phyloP scores from a whole-genome alignment of 2,888 invertebrate species.

The Trissonchulus latispiculum region DNA sequence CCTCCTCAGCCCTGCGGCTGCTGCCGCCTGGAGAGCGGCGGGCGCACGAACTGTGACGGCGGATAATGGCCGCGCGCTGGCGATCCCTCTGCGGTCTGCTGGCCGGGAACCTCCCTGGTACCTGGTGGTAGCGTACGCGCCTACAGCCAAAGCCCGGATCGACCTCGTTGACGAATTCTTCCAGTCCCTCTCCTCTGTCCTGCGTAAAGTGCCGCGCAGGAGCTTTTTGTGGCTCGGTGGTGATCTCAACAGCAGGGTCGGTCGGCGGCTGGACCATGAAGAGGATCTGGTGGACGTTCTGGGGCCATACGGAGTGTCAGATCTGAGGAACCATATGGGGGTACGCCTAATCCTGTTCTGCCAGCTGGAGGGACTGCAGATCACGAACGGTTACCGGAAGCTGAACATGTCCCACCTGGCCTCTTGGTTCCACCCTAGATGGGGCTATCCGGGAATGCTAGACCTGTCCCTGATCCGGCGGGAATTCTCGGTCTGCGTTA shows the following conservation, averaged over 20 bases:
- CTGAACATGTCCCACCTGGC: neutral
- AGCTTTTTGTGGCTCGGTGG: neutral
- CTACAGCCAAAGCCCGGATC: neutral
- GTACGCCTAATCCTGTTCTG: neutral
- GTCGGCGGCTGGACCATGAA: neutral
- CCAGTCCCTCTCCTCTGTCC: neutral
- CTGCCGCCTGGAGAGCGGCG: no score
- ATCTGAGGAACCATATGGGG: neutral
- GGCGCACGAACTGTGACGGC: no score
- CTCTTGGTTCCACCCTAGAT: neutral
- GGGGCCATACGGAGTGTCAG: neutral
- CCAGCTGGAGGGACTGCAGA: neutral
- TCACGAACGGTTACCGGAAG: neutral
- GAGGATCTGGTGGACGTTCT: neutral
- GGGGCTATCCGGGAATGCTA: neutral
- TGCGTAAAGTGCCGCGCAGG: neutral
- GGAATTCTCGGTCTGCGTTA: neutral
- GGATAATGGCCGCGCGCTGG: no score
- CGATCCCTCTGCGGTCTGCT: no score
- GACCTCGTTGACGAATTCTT: neutral
- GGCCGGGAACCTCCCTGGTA: no score
- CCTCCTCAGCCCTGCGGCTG: neutral
- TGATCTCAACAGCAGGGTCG: constrained; percentile 1
- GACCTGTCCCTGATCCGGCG: neutral
- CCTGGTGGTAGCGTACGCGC: no score